Base-by-base conservation (phyloP, 1,140 invertebrate species). In the Orussus abietinus region DNA sequence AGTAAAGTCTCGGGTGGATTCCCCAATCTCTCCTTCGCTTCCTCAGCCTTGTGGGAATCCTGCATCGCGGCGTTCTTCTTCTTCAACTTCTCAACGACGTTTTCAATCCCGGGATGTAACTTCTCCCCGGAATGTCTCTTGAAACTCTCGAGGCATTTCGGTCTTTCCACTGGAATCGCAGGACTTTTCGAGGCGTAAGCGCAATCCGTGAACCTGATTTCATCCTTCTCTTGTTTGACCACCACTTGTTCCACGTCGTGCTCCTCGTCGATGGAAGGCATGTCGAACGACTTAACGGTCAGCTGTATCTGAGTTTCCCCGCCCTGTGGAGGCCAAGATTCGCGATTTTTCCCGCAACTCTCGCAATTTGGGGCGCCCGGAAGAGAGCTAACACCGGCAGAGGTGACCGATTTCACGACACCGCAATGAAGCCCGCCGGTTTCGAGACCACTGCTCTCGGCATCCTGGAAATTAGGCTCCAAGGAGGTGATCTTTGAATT, bases 61-160 rank as follows among this genome's bases (percentile, higher is more conserved):
- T 63, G 51, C 14, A 57, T 5, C 0, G 55, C 64, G 9, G 65
- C 65, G 19, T 68, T 69, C 28, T 72, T n/a, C n/a, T n/a, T 72
- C 32, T 72, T 72, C 22, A 72, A 15, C 26, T 72, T 72, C 35
- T 72, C 69, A 1, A 70, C 66, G 7, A 72, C 69, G 19, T 70
- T 72, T 20, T 72, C 69, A 14, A 72, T 72, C 0, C 67, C 66
- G 1, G 63, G 48, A 47, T 66, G 55, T 14, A 29, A 51, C 19
- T 63, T 66, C 5, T 71, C 66, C 0, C 19, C 5, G 3, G 40
- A 28, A 18, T 50, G 43, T 35, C 51, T 53, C 32, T 61, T 49
- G 2, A 35, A 15, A 4, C 33, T 1, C 1, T 53, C 47, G 3
- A 31, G 42, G 28, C 11, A 7, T 3, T 14, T 54, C 6, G 15